These are phyloP conservation scores for Otolemur garnettii DNA, from an alignment of 2,113 vertebrate species.

Conservation along the genomic window DNA sequence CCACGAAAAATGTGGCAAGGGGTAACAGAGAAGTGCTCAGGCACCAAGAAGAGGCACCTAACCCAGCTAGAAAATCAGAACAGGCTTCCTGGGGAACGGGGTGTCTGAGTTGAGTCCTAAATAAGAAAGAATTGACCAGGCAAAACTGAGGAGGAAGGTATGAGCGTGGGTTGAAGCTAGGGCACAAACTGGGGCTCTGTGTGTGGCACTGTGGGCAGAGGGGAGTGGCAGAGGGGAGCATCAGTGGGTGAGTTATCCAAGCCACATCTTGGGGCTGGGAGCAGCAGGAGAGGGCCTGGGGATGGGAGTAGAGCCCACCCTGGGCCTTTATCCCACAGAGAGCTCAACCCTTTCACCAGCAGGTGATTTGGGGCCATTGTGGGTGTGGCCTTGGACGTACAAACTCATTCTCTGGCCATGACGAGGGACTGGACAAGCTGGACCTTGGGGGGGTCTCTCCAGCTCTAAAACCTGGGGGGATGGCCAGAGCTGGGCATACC, in stretches of 20 bases:
- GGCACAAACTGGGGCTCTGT: neutral
- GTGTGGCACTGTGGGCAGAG: rapidly evolving
- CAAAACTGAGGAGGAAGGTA: neutral
- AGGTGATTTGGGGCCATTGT: neutral
- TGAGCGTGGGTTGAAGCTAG: neutral
- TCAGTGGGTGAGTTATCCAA: neutral
- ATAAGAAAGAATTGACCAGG: neutral
- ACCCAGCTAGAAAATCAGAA: neutral
- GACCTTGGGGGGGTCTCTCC: neutral
- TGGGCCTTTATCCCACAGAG: neutral
- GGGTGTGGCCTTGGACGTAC: neutral
- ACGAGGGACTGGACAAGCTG: neutral
- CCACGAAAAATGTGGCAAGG: neutral
- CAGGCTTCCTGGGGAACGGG: conserved; percentile 17
- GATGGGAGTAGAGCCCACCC: too few relatives aligned
- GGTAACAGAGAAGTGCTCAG: neutral
- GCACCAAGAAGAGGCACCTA: neutral
- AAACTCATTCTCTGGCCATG: neutral
- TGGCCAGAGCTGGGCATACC: rapidly evolving
- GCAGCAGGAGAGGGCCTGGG: neutral
- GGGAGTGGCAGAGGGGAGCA: neutral
- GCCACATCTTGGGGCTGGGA: neutral
- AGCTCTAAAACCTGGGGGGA: neutral
- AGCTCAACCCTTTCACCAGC: neutral
- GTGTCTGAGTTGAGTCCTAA: neutral